These are phyloP conservation scores for Caenorhabditis sp. DNA, from an alignment of 2,888 invertebrate species.

Conservation along the genomic window DNA sequence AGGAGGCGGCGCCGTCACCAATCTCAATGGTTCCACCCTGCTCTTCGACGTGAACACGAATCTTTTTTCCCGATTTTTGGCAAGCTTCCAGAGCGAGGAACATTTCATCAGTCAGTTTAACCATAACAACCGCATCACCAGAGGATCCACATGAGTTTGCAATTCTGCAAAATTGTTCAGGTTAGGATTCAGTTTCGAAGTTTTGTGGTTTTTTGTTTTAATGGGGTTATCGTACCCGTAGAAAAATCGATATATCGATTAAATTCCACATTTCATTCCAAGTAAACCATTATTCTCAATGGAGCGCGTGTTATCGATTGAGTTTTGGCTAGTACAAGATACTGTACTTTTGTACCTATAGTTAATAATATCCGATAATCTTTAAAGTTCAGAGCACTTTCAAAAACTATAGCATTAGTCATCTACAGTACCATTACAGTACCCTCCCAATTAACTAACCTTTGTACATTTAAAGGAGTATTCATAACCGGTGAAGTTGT, in stretches of 20 bases:
- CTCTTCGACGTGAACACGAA: constrained; percentile 43
- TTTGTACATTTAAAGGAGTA: constrained; percentile 1
- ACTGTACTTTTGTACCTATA: no score
- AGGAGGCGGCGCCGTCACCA: constrained; percentile 32
- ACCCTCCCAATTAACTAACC: neutral
- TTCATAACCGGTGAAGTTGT: neutral
- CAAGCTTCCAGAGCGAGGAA: constrained; percentile 49
- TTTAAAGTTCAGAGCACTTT: neutral
- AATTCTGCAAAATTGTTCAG: neutral
- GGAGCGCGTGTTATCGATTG: no score
- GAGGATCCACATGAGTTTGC: neutral
- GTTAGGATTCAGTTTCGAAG: no score
- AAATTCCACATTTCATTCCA: no score
- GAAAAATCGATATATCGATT: no score
- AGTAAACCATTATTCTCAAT: no score
- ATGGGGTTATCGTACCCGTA: no score
- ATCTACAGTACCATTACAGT: neutral
- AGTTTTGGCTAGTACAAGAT: no score
- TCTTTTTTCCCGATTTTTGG: constrained; percentile 22
- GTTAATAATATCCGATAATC: neutral
- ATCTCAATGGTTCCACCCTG: constrained; percentile 40
- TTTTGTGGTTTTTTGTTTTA: no score
- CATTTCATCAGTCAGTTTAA: constrained; percentile 66
- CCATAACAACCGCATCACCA: constrained; percentile 39
- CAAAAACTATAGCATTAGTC: neutral